Evolutionary conservation across 2,797 vertebrate genomes (phyloP).

Genomic region (Cuculus canorus): DNA sequence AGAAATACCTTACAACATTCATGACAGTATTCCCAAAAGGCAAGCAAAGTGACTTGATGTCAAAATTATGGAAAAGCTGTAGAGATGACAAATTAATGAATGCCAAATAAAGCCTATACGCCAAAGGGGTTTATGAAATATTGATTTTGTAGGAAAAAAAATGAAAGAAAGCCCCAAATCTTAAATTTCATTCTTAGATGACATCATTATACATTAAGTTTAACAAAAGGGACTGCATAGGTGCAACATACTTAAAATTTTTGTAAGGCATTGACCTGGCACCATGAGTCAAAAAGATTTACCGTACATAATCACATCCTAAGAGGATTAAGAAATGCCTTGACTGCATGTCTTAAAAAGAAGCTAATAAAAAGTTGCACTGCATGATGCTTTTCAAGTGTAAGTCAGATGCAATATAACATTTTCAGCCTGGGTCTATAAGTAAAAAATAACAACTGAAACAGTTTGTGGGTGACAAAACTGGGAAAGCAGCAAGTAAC

Average conservation of each 20-base stretch:
- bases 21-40: constrained; percentile 3
- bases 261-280: constrained; percentile 67
- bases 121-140: not conserved
- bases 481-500: not conserved
- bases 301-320: constrained; percentile 34
- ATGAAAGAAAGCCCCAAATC: not conserved
- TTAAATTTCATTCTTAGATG: constrained; percentile 7
- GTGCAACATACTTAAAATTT: constrained; percentile 30
- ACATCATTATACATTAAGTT: constrained; percentile 45
- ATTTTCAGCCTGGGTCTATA: constrained; percentile 27
- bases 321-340: constrained; percentile 45
- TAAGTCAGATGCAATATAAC: constrained; percentile 2
- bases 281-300: constrained; percentile 53
- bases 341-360: constrained; percentile 22
- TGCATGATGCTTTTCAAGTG: not conserved
- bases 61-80: not conserved
- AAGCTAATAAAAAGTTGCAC: constrained; percentile 5
- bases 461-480: not conserved
- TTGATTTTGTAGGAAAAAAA: not conserved
- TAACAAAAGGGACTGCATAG: constrained; percentile 63
- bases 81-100: not conserved
- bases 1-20: constrained; percentile 1
- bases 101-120: not conserved
- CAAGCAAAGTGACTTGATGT: not conserved
- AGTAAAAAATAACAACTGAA: constrained; percentile 18